Conservation (phyloP, 2,888 invertebrate genomes). For the Notodonta ziczac region DNA sequence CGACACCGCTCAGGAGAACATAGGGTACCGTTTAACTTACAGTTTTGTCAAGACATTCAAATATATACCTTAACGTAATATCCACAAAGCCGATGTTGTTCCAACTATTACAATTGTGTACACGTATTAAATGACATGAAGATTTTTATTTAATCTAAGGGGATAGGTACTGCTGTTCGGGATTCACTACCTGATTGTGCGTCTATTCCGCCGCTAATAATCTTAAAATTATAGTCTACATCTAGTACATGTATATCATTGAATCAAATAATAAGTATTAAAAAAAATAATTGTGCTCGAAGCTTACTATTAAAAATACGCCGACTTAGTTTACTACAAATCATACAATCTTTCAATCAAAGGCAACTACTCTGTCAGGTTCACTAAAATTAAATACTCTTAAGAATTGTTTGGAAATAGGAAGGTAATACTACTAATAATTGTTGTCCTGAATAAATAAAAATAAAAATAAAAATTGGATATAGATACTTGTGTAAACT, state of each 20-base stretch:
- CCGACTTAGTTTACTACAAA: constrained; percentile 39
- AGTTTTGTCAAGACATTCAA: constrained; percentile 71
- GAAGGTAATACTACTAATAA: too few species aligned
- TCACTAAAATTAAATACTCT: constrained; percentile 1
- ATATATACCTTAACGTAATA: constrained; percentile 28
- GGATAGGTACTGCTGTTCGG: constrained; percentile 35
- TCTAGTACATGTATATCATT: constrained; percentile 55
- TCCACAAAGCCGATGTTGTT: constrained; percentile 11
- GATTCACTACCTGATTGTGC: constrained; percentile 50
- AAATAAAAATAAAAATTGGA: too few species aligned
- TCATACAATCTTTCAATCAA: constrained; percentile 34
- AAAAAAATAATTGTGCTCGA: constrained; percentile 59
- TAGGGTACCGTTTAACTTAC: constrained; percentile 18
- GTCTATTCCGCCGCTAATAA: constrained; percentile 57
- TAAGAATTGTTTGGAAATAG: too few species aligned
- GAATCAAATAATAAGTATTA: constrained; percentile 50
- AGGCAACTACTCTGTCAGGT: constrained; percentile 44
- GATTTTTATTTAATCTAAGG: constrained; percentile 29
- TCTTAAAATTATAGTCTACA: constrained; percentile 55
- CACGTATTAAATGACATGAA: constrained; percentile 30
- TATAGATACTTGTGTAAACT: too few species aligned
- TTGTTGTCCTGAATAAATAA: too few species aligned
- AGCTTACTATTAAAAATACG: constrained; percentile 47
- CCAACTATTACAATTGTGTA: constrained; percentile 15
- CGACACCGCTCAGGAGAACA: constrained; percentile 18